phyloP scores from a whole-genome alignment of 64 coral and sea anemone genomes.

The Cladopsammia gracilis region DNA sequence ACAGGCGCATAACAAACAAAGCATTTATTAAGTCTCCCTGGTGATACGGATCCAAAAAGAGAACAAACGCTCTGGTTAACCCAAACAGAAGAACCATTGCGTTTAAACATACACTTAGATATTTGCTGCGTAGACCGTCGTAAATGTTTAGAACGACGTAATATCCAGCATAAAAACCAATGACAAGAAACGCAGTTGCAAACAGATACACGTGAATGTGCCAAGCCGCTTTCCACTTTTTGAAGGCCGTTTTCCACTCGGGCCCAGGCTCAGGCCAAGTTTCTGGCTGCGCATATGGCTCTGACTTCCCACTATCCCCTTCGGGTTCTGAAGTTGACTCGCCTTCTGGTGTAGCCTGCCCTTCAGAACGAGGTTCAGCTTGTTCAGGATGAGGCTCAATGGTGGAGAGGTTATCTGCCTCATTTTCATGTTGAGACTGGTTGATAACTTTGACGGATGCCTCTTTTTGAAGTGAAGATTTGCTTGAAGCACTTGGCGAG shows the following conservation, averaged over 20 bases:
- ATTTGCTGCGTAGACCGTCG: conserved; percentile 83
- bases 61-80: conserved; percentile 74
- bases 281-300: conserved; percentile 71
- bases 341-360: neutral
- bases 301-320: conserved; percentile 30
- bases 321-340: neutral
- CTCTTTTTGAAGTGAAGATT: neutral
- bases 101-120: conserved; percentile 93
- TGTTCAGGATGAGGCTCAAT: neutral
- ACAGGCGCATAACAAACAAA: conserved; percentile 73
- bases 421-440: neutral
- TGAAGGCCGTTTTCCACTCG: conserved; percentile 82
- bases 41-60: conserved; percentile 93
- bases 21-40: conserved; percentile 81
- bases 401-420: neutral
- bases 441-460: neutral
- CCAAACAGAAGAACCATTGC: conserved; percentile 88
- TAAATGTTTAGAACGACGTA: conserved; percentile 87
- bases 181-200: conserved; percentile 59
- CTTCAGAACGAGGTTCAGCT: neutral
- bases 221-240: conserved; percentile 87
- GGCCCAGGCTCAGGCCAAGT: conserved; percentile 97
- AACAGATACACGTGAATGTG: conserved; percentile 84
- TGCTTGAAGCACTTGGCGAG: neutral
- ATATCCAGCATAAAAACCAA: conserved; percentile 86